Evolutionary conservation across 2,113 vertebrate species (phyloP).

Genomic region (Phalacrocorax brasilianus): DNA sequence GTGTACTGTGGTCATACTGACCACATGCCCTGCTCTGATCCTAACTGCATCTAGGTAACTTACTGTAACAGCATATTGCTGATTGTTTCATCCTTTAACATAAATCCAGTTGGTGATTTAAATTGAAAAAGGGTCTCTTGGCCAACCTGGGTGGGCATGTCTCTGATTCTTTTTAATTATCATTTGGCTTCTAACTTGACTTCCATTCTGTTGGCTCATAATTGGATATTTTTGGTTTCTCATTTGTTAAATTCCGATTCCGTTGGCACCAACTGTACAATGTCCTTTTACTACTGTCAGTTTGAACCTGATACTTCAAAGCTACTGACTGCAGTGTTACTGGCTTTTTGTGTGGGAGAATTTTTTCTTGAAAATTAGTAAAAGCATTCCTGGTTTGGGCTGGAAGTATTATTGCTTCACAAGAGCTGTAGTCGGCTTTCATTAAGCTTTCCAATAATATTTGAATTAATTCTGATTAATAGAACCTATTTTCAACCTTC

Average conservation of each 20-base stretch:
- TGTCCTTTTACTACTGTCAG: not conserved
- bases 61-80: not conserved
- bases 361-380: not conserved
- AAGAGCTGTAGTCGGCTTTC: not conserved
- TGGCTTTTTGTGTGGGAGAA: not conserved
- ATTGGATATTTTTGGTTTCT: not conserved
- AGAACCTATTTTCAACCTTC: not conserved
- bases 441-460: not conserved
- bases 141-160: not conserved
- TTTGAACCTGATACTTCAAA: constrained; percentile 19
- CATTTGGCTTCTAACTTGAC: not conserved
- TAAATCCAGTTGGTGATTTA: not conserved
- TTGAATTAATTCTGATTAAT: not conserved
- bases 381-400: not conserved
- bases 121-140: not conserved
- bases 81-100: not conserved
- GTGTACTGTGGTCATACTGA: not conserved
- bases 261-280: not conserved
- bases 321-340: not conserved
- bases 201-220: not conserved
- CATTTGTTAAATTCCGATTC: not conserved
- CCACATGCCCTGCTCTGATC: not conserved
- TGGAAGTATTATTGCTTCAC: not conserved
- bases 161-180: not conserved
- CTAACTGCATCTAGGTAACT: not conserved